Base-by-base conservation (phyloP, 2,888 invertebrate species). In the Synergus umbraculus region DNA sequence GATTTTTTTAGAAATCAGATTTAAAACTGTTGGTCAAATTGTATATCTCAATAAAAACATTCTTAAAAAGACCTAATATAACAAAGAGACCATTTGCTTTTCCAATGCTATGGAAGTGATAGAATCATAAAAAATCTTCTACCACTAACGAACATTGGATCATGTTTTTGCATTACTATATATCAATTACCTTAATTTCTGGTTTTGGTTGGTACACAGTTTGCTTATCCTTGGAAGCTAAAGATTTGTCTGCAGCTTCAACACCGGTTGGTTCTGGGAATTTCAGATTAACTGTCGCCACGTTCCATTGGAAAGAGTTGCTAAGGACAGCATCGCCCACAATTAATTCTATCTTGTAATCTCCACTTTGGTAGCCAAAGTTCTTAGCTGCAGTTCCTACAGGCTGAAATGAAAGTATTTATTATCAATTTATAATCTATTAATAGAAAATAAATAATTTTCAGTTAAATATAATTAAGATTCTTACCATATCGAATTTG, bases 291-390 rank as follows among this genome's bases (percentile, higher is more conserved):
- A 98, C 94, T 78, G 96, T 95, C 63, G 96, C 98, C 76, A 99
- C 91, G 64, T 93, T 92, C 98, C 99, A 99, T 63, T 96, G 94
- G 88, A 99, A 94, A 15, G 99, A 97, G 92, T 97, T 98, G 85
- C 97, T 96, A 81, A 98, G 94, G 8, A 97, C 95, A 79, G 97
- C 95, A 93, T 99, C 99, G 5, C 99, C 99, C 78, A 99, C 93
- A 85, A 98, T 96, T 83, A 99, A 90, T 86, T 96, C 96, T 84
- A 99, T 93, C 82, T 95, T 94, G 93, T 98, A 98, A 66, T 94
- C 92, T 58, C 98, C 99, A 67, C 96, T 96, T 78, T 94, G 93
- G 84, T 95, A 94, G 79, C 94, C 94, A 88, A 99, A 95, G 88
- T 97, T 97, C 87, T 95, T 95, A 18, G 96, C 96, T 86, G 97